Base-by-base conservation (phyloP, 2,888 invertebrate genomes). In the Serrognathus titanus region DNA sequence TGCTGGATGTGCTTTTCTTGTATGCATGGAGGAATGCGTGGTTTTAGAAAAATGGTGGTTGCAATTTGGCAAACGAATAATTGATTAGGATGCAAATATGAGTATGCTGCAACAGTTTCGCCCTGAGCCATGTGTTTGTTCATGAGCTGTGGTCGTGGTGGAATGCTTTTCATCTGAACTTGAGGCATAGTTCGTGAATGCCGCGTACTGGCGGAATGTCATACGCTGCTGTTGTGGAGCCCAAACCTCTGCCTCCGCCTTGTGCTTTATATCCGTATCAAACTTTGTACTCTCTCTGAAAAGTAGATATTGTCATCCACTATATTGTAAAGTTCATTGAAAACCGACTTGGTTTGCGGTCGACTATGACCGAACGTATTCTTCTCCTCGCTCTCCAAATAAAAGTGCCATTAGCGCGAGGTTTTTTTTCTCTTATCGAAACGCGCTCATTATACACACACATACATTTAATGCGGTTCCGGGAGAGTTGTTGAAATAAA, bases 151-250 rank as follows among this genome's bases (percentile, higher is more conserved):
- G 75, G 75, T 75, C 71, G 66, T 68, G 55, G 65, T 62, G 76
- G 77, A 77, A 77, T 76, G 75, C 76, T 72, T 77, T 77, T 76
- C 75, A 76, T 75, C 75, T 74, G 70, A 75, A 76, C 74, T 76
- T 75, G 74, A 75, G 73, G 75, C 75, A 77, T 76, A 77, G 76
- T 76, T 77, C 70, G 68, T 67, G 71, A 71, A 76, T 75, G 73
- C 77, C 76, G 69, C 69, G 70, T 71, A 68, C 67, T 68, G 69
- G 66, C 67, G 75, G 76, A 75, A 76, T 76, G 76, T 75, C 76
- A 73, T 75, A 74, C 72, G 73, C 71, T 71, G 71, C 70, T 54
- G 57, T 55, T 58, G 59, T 59, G 51, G 51, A 55, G 59, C 55
- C 55, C 53, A 47, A 57, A 51, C 55, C 57, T 51, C 49, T 51